Conservation (phyloP, 2,797 vertebrate genomes). For the Uromys caudimaculatus region DNA sequence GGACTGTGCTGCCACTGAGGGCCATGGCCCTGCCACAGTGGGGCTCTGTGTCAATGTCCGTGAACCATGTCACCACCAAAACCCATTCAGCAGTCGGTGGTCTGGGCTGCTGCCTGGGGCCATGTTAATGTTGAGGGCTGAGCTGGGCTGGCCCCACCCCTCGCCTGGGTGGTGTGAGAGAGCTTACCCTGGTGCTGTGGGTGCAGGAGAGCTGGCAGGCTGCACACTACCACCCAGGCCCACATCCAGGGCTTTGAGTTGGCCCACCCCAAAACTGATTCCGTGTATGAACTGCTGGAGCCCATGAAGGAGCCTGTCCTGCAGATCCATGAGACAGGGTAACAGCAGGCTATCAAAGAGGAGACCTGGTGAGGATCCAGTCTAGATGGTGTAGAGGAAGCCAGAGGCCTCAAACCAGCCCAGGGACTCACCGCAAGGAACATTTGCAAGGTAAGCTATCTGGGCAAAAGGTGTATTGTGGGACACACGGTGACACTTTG, state of each 20-base stretch:
- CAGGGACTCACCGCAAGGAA: not conserved
- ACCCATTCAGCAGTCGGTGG: not conserved
- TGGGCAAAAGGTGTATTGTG: not conserved
- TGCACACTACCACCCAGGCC: not conserved
- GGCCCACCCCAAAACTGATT: not conserved
- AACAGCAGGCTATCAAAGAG: not conserved
- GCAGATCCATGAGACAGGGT: not conserved
- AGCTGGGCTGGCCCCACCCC: not conserved
- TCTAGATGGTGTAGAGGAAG: not conserved
- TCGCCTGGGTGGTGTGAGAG: not conserved
- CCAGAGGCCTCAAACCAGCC: not conserved
- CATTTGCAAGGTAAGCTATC: not conserved
- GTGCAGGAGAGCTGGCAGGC: not conserved
- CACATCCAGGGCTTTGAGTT: not conserved
- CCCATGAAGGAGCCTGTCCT: not conserved
- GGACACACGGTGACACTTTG: not conserved
- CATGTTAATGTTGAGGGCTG: not conserved
- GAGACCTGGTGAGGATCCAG: not conserved
- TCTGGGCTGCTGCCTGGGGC: not conserved
- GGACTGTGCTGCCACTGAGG: not conserved
- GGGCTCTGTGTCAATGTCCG: not conserved
- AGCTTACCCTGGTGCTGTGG: not conserved
- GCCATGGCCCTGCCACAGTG: not conserved
- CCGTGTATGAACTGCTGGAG: no score
- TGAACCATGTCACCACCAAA: not conserved